Percentiles rank a stretch among this genome's conserved stretches.
Evolutionary conservation across 2,797 vertebrate species (phyloP).

Genomic region (Spinibarbus caldwelli): DNA sequence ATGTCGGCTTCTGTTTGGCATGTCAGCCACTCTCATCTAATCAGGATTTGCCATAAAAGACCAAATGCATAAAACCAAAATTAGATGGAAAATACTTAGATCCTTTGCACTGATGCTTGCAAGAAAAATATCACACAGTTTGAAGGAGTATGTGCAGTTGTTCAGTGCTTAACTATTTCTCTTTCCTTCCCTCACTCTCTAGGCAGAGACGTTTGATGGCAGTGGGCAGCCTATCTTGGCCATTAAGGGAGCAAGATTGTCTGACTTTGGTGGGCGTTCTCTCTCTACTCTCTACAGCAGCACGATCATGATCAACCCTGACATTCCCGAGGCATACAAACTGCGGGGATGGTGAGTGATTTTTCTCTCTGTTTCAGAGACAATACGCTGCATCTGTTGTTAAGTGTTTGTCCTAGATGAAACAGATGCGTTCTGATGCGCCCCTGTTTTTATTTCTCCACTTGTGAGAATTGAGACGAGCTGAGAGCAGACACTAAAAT

Average conservation of each 20-base stretch:
- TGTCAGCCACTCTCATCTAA: slow-evolving; percentile 1
- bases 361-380: not conserved
- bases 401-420: slow-evolving; percentile 21
- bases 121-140: not conserved
- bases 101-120: slow-evolving; percentile 1
- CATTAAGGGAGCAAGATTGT: slow-evolving; percentile 92
- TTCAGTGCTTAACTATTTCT: not conserved
- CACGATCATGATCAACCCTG: slow-evolving; percentile 93
- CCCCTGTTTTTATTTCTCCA: slow-evolving; percentile 29
- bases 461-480: slow-evolving; percentile 52
- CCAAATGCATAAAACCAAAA: not conserved
- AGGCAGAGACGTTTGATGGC: slow-evolving; percentile 96
- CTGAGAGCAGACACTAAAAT: slow-evolving; percentile 56
- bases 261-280: slow-evolving; percentile 94
- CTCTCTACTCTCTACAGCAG: slow-evolving; percentile 91
- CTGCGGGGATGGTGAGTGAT: slow-evolving; percentile 91
- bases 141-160: slow-evolving; percentile 18
- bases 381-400: not conserved
- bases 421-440: slow-evolving; percentile 38
- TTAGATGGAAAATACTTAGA: not conserved
- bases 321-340: slow-evolving; percentile 94
- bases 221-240: slow-evolving; percentile 91
- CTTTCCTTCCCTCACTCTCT: slow-evolving; percentile 42
- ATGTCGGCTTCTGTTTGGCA: slow-evolving; percentile 1
- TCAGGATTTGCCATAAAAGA: not conserved